Evolutionary conservation across 2,797 vertebrate species (phyloP).

Genomic region (Neosilurus hyrtlii): DNA sequence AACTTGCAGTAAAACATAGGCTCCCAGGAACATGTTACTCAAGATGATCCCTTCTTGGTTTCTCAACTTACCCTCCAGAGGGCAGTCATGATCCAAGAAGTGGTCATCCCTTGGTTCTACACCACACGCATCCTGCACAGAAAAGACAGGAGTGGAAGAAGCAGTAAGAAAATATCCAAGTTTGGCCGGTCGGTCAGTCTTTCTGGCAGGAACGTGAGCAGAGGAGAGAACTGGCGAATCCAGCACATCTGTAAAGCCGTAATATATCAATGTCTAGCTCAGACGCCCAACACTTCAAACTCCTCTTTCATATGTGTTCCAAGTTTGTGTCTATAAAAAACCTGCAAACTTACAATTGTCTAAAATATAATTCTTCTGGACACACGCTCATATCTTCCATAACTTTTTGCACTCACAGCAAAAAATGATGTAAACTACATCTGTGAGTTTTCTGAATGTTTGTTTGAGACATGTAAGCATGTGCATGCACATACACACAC

Average conservation of each 20-base stretch:
- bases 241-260: conserved; percentile 33
- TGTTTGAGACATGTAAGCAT: neutral
- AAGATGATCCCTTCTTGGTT: neutral
- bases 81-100: conserved; percentile 74
- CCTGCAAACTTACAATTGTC: conserved; percentile 5
- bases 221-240: conserved; percentile 24
- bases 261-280: conserved; percentile 24
- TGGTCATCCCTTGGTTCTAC: conserved; percentile 67
- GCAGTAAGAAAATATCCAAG: conserved; percentile 29
- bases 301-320: conserved; percentile 18
- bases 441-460: neutral
- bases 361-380: neutral
- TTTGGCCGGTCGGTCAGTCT: neutral
- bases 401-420: neutral
- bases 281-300: neutral
- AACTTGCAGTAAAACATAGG: neutral
- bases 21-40: neutral
- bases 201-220: neutral
- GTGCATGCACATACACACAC: neutral
- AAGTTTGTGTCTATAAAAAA: conserved; percentile 18
- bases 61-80: conserved; percentile 75
- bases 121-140: conserved; percentile 68
- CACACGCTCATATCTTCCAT: conserved; percentile 4
- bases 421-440: neutral
- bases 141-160: neutral